Evolutionary conservation across 1,140 invertebrate genomes (phyloP).

Genomic region (Eufriesea mexicana): DNA sequence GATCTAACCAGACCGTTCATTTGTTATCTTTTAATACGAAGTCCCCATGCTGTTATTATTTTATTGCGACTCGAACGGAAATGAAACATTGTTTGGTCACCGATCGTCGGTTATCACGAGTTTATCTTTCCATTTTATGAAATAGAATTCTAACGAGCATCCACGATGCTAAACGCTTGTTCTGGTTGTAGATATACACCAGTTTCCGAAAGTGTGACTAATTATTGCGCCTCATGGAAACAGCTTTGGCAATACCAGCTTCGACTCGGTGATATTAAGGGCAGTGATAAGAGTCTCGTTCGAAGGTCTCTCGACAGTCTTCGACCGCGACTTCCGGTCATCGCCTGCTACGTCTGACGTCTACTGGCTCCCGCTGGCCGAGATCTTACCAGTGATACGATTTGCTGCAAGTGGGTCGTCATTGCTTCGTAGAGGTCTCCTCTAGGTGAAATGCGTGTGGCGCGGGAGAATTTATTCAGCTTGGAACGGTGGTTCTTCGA

Average conservation of each 20-base stretch:
- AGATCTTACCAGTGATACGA: conserved; percentile 47
- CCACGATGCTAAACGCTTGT: neutral
- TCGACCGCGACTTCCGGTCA: conserved; percentile 58
- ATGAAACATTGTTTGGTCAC: neutral
- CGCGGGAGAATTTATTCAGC: neutral
- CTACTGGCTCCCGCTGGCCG: conserved; percentile 23
- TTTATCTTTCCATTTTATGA: no score
- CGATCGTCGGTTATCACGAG: no score
- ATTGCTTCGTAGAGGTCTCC: neutral
- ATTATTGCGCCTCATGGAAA: neutral
- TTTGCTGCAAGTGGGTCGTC: conserved; percentile 38
- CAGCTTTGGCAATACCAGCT: neutral
- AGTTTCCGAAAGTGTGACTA: neutral
- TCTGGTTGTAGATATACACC: neutral
- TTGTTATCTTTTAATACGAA: neutral
- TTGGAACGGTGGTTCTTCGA: neutral
- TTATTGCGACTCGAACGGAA: neutral
- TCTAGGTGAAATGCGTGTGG: neutral
- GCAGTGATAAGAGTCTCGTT: conserved; percentile 47
- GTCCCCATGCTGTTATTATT: neutral
- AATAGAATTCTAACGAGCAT: neutral
- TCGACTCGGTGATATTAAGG: conserved; percentile 40
- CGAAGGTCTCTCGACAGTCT: conserved; percentile 33
- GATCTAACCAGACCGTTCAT: no score
- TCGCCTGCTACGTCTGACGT: conserved; percentile 19